Percentiles rank a stretch among this genome's conserved stretches.
Evolutionary conservation across 1,140 invertebrate species (phyloP).

Genomic region (Bactericera cockerelli): DNA sequence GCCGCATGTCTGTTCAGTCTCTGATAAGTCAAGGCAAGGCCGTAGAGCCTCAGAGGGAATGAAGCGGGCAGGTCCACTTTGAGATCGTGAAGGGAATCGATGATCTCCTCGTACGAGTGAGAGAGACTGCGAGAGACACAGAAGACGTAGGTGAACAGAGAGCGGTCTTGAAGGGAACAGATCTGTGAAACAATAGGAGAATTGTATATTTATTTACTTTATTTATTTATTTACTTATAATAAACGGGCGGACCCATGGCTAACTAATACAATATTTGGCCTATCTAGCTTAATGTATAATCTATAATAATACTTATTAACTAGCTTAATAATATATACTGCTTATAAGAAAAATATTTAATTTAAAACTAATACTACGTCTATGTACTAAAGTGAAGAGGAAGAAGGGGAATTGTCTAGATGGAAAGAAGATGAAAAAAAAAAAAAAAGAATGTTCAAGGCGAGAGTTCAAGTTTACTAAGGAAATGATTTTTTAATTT

Average conservation of each 20-base stretch:
- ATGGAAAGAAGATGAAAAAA: background rate
- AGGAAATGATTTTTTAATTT: background rate
- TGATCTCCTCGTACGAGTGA: background rate
- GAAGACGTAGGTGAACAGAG: background rate
- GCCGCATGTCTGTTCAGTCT: background rate
- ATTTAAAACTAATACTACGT: background rate
- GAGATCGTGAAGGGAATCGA: background rate
- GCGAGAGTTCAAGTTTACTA: no score
- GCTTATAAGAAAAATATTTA: background rate
- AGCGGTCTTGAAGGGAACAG: background rate
- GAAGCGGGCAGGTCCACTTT: background rate
- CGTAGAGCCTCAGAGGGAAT: background rate
- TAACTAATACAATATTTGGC: no score
- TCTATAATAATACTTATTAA: no score
- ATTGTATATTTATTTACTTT: no score
- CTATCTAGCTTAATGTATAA: no score
- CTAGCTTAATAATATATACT: no score
- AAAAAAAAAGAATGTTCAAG: background rate
- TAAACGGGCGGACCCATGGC: no score
- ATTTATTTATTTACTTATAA: no score
- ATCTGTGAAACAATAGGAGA: background rate
- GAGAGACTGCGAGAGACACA: background rate
- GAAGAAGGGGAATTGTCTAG: no score
- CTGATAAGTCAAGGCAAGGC: background rate
- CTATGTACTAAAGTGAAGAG: background rate